Evolutionary conservation across 2,113 vertebrate species (phyloP).

Genomic region (Mola mola): DNA sequence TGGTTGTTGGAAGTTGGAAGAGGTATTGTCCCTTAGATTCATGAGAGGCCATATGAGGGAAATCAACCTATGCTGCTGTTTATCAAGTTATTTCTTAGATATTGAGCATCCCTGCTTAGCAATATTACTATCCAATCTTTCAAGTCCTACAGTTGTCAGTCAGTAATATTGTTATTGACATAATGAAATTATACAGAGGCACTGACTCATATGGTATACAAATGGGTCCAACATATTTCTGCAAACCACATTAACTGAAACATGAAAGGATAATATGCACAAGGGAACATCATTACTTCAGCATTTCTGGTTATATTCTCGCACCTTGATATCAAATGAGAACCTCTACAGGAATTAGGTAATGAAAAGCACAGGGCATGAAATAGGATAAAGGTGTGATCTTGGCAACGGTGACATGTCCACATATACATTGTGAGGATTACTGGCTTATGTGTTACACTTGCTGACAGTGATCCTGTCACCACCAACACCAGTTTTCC

Average conservation of each 20-base stretch:
- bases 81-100: background rate
- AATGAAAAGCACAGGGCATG: conserved; percentile 13
- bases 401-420: background rate
- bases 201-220: no score
- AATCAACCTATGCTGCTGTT: no score
- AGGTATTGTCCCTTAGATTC: conserved; percentile 38
- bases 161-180: no score
- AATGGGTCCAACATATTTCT: no score
- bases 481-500: no score
- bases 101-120: background rate
- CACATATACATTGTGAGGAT: background rate
- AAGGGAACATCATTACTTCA: background rate
- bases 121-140: no score
- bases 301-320: conserved; percentile 19
- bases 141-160: no score
- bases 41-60: conserved; percentile 1
- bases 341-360: conserved; percentile 13
- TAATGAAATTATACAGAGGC: no score
- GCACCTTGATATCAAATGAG: conserved; percentile 3
- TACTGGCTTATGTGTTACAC: no score
- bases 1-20: no score
- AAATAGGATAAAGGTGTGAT: background rate
- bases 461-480: no score
- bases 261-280: background rate
- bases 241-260: conserved; percentile 6